Conservation (phyloP, 1,140 invertebrate genomes). For the Calliphora vicina region DNA sequence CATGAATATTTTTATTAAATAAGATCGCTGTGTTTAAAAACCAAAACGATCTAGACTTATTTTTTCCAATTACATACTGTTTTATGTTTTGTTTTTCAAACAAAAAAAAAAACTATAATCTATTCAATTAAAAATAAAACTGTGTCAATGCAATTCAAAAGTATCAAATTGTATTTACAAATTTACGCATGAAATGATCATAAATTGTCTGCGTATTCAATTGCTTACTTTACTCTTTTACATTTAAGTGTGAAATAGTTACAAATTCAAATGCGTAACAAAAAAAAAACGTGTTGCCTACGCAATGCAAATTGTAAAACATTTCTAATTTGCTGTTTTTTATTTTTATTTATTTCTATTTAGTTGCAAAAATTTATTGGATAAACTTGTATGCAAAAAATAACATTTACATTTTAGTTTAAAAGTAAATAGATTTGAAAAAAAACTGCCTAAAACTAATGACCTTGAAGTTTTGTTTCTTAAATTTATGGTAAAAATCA, state of each 20-base stretch:
- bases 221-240: background rate
- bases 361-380: background rate
- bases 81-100: background rate
- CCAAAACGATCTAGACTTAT: no score
- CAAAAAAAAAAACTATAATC: background rate
- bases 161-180: background rate
- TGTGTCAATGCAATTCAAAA: background rate
- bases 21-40: no score
- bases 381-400: background rate
- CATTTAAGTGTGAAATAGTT: background rate
- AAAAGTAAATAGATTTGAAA: background rate
- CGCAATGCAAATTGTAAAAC: background rate
- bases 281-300: background rate
- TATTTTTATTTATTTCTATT: background rate
- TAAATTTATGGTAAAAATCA: constrained; percentile 13
- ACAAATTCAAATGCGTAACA: background rate
- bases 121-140: background rate
- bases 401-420: background rate
- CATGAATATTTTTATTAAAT: no score
- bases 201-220: background rate
- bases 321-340: background rate
- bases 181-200: background rate
- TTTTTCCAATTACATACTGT: no score
- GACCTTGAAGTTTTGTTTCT: background rate
- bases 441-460: background rate